Base-by-base conservation (phyloP, 2,797 vertebrate species). In the Protosalanx chinensis region DNA sequence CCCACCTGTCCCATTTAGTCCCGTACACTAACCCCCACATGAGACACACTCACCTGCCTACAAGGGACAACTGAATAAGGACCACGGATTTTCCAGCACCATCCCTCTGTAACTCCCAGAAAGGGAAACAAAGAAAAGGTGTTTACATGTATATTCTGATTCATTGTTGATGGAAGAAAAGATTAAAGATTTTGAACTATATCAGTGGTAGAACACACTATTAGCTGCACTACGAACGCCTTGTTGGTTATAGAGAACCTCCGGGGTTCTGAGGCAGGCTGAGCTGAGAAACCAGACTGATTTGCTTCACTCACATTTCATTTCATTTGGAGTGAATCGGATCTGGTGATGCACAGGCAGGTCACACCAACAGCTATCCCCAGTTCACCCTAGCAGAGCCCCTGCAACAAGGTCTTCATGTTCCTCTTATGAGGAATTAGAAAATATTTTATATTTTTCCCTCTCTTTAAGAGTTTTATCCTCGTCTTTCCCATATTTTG, bases 281-380 rank as follows among this genome's bases (percentile, higher is more conserved):
- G 10, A 46, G 41, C 41, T 46, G 41, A 46, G 10, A 46, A 78
- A 73, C 79, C 80, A 89, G 79, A 76, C 74, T 68, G 72, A 77
- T 77, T 76, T 81, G 83, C 81, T 86, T 82, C 85, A 85, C 85
- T 85, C 82, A 74, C 72, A 75, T 75, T 79, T 79, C 77, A 80
- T 84, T 33, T 20, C 70, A 72, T 77, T 73, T 82, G 80, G 80
- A 75, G n/a, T 56, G 75, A 85, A 85, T 82, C 82, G 79, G 81
- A 76, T 51, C 67, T 73, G 78, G 76, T 76, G 72, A 79, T 57
- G 73, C 68, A 74, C 68, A 41, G 75, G 74, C 73, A 8, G 46
- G 64, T 63, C 60, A 35, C 23, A 49, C 75, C 30, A 3, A 72
- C 68, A 68, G 72, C 71, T 41, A 70, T 72, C 78, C 78, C 73